Conservation (phyloP, 2,797 vertebrate species). For the Lutjanus campechanus region DNA sequence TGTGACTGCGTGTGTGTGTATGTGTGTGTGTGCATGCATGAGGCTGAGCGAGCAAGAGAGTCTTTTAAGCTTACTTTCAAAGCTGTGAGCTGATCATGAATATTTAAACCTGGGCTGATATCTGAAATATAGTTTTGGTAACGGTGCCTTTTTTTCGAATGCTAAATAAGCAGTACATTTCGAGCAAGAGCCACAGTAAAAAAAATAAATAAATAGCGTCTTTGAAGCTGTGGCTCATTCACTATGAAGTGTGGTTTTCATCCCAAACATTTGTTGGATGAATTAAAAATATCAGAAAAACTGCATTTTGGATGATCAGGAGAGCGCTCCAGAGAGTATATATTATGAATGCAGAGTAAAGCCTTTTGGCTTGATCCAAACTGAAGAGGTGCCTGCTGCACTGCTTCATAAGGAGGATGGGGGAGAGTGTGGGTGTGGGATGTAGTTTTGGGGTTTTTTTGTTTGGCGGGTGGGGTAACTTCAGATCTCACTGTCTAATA, state of each 20-base stretch:
- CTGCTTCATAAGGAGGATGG: constrained; percentile 36
- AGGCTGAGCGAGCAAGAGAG: constrained; percentile 44
- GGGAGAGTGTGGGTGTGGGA: not conserved
- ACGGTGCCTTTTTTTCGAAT: constrained; percentile 30
- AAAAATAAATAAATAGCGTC: constrained; percentile 55
- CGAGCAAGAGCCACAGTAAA: constrained; percentile 21
- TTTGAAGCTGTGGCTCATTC: constrained; percentile 65
- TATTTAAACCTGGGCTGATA: constrained; percentile 74
- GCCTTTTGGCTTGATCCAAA: constrained; percentile 50
- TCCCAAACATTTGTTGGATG: constrained; percentile 54
- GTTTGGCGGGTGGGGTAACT: constrained; percentile 20
- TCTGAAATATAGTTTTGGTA: constrained; percentile 66
- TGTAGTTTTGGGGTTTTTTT: not conserved
- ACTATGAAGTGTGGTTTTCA: constrained; percentile 50
- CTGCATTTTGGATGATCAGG: constrained; percentile 47
- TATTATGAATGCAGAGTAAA: constrained; percentile 60
- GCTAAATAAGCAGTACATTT: constrained; percentile 66
- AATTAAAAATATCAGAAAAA: constrained; percentile 59
- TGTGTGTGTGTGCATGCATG: constrained; percentile 1
- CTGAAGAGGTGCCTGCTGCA: constrained; percentile 39
- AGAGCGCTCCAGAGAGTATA: constrained; percentile 12
- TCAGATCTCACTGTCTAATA: constrained; percentile 48
- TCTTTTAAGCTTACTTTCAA: constrained; percentile 73
- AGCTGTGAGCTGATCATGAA: constrained; percentile 76
- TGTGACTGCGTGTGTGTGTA: not conserved